These are phyloP conservation scores for Esox masquinongy DNA, from an alignment of 2,797 vertebrate species.

Conservation along the genomic window DNA sequence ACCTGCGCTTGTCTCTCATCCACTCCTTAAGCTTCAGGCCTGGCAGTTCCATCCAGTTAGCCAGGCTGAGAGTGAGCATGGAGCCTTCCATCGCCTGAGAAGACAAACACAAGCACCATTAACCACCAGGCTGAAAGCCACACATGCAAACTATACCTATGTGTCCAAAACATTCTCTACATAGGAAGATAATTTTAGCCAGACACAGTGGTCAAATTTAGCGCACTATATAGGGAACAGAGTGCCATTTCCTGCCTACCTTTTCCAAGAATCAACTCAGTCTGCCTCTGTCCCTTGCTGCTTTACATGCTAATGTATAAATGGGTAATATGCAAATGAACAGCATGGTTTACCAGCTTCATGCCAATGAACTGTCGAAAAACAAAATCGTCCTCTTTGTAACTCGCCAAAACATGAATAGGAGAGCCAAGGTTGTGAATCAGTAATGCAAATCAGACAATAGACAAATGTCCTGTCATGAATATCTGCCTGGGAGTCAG, in stretches of 20 bases:
- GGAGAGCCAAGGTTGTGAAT: not conserved
- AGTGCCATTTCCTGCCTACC: too few species aligned
- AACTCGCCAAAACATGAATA: not conserved
- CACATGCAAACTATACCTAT: not conserved
- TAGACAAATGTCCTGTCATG: too few species aligned
- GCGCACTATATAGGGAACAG: too few species aligned
- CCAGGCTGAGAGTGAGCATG: slow-evolving; percentile 80
- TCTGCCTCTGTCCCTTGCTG: not conserved
- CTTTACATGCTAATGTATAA: not conserved
- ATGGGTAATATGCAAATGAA: not conserved
- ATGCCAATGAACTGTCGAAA: not conserved
- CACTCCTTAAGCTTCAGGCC: slow-evolving; percentile 82
- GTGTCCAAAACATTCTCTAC: not conserved
- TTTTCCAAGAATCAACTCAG: not conserved
- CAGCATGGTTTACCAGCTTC: not conserved
- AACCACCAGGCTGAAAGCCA: not conserved
- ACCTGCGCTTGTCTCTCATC: slow-evolving; percentile 83
- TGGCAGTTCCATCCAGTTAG: slow-evolving; percentile 84
- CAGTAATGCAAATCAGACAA: not conserved
- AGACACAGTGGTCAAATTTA: not conserved
- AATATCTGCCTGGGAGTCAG: too few species aligned
- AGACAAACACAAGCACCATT: not conserved
- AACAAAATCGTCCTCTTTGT: not conserved
- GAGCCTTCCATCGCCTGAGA: slow-evolving; percentile 81
- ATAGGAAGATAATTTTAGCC: not conserved